These are phyloP conservation scores for Enoplosus armatus DNA, from an alignment of 2,797 vertebrate genomes.

Conservation along the genomic window DNA sequence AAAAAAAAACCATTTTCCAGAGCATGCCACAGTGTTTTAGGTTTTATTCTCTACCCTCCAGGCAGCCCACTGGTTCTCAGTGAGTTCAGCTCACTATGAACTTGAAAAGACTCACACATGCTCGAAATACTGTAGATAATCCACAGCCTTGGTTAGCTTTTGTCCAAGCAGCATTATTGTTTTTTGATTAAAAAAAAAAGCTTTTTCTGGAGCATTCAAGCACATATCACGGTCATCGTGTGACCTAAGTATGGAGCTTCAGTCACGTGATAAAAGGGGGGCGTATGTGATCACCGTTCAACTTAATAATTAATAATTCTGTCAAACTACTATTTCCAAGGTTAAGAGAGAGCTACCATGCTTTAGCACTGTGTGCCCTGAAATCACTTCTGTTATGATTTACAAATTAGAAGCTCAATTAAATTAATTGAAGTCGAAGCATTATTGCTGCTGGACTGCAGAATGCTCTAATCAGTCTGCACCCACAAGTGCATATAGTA, in stretches of 20 bases:
- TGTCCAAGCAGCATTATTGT: not conserved
- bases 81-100: not conserved
- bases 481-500: not conserved
- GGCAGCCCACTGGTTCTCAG: not conserved
- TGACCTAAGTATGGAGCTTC: not conserved
- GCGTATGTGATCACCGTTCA: not conserved
- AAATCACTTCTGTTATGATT: too few species aligned
- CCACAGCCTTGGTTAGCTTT: not conserved
- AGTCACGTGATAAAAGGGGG: not conserved
- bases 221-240: not conserved
- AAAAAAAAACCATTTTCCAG: constrained; percentile 1
- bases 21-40: not conserved
- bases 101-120: not conserved
- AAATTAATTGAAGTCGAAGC: too few species aligned
- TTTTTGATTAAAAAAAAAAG: not conserved
- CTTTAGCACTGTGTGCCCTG: too few species aligned
- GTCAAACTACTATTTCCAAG: not conserved
- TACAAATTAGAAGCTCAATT: too few species aligned
- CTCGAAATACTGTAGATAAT: not conserved
- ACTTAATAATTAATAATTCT: not conserved
- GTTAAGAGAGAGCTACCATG: not conserved
- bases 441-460: not conserved
- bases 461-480: not conserved
- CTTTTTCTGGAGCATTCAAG: not conserved
- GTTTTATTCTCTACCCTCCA: not conserved